Base-by-base conservation (phyloP, 2,113 vertebrate genomes). In the Taxidea taxus region DNA sequence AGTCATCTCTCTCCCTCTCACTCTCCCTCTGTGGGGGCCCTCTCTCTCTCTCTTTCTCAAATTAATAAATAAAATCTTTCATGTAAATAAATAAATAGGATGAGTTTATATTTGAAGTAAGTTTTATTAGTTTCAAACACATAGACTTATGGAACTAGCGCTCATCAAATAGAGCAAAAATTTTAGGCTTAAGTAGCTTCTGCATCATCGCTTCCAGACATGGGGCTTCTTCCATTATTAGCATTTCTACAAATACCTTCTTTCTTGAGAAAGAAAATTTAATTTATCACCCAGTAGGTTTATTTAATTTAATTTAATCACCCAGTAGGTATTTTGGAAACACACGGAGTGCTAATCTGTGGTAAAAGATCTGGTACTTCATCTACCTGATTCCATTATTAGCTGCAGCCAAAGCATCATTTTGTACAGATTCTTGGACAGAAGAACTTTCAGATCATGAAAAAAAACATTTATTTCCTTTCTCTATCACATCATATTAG, bases 381-480 rank as follows among this genome's bases (percentile, higher is more conserved):
- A 37, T 87, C 49, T 62, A 75, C 14, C 31, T 87, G 87, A 94
- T 56, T 49, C 94, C 37, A 37, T 66, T n/a, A 58, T 88, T 39
- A 83, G 13, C 11, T 27, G n/a, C 10, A 74, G 88, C 56, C 51
- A 70, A 87, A 86, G 29, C 23, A n/a, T 80, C 42, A 42, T 29
- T 85, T 89, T 58, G 58, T 60, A 95, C 80, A 95, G 80, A 87
- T 90, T 93, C 42, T 87, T 77, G 58, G 72, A 87, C 13, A 74
- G 77, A 87, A 96, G 49, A 86, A 27, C 39, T 90, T 60, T 72
- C 34, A 37, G 20, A 49, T 96, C 39, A 82, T 68, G 27, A 87
- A 80, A 72, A 72, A 96, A 56, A 84, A 25, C 70, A 81, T 66
- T 80, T 78, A 49, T 93, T 96, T 93, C 56, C 88, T 9, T 21